Evolutionary conservation across 1,140 invertebrate species (phyloP).

Genomic region (Spodoptera frugiperda): DNA sequence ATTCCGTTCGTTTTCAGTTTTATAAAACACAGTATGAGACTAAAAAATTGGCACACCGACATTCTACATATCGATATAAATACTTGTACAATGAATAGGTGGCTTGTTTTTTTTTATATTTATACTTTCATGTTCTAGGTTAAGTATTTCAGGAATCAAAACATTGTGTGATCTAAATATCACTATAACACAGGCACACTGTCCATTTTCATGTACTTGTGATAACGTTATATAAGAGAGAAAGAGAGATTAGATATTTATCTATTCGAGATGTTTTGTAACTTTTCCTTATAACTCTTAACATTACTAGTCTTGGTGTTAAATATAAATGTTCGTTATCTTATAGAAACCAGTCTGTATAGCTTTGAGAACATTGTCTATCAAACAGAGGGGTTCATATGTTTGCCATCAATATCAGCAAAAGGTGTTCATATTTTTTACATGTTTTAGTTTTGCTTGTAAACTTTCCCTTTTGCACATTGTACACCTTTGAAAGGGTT

Average conservation of each 20-base stretch:
- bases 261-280: no score
- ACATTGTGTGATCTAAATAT: conserved; percentile 4
- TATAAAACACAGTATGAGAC: neutral
- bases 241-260: no score
- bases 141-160: conserved; percentile 3
- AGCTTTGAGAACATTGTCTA: neutral
- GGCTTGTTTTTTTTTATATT: conserved; percentile 8
- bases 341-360: no score
- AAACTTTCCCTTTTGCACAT: conserved; percentile 71
- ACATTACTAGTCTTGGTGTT: no score
- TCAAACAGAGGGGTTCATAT: conserved; percentile 49
- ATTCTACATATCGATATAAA: neutral
- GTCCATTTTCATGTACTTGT: no score
- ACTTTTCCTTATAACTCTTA: no score
- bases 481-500: conserved; percentile 70
- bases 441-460: conserved; percentile 69
- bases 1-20: neutral
- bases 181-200: no score
- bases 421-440: conserved; percentile 65
- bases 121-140: neutral
- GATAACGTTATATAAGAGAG: no score
- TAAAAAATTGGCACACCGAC: conserved; percentile 26
- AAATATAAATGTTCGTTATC: no score
- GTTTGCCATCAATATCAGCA: conserved; percentile 29
- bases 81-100: neutral